Conservation (phyloP, 2,113 vertebrate genomes). For the Chaetorhynchus papuensis region DNA sequence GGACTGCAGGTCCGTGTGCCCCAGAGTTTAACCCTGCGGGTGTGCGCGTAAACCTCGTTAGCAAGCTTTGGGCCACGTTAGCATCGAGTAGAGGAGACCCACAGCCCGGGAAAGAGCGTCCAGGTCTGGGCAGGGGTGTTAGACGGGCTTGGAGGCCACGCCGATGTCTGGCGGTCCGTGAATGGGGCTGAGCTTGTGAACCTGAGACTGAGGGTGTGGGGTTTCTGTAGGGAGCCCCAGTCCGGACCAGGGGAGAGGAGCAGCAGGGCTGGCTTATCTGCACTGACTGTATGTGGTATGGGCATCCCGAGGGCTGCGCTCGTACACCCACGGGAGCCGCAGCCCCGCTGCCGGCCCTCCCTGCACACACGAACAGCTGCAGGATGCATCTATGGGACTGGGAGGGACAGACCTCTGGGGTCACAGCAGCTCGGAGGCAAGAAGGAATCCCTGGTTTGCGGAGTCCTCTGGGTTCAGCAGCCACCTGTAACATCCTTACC, state of each 20-base stretch:
- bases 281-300: accelerated
- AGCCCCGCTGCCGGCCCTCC: not conserved
- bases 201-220: not conserved
- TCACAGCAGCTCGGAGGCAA: not conserved
- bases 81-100: not conserved
- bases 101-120: accelerated
- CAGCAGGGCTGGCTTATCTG: not conserved
- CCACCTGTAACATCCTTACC: not conserved
- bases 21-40: accelerated
- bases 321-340: not conserved
- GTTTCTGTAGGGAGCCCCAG: not conserved
- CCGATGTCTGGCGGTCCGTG: not conserved
- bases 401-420: not conserved
- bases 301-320: accelerated
- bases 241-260: accelerated
- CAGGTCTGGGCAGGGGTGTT: accelerated
- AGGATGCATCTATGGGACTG: accelerated
- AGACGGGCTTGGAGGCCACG: not conserved
- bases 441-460: not conserved
- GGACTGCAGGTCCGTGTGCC: not conserved
- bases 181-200: not conserved
- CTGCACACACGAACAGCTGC: not conserved
- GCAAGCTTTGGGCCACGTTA: not conserved
- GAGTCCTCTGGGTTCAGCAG: not conserved
- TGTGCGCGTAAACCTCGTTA: accelerated